A percentile compares a stretch with the other conserved stretches of the same genome.
phyloP scores from a whole-genome alignment of 2,113 vertebrate genomes.

The Globicephala melas region DNA sequence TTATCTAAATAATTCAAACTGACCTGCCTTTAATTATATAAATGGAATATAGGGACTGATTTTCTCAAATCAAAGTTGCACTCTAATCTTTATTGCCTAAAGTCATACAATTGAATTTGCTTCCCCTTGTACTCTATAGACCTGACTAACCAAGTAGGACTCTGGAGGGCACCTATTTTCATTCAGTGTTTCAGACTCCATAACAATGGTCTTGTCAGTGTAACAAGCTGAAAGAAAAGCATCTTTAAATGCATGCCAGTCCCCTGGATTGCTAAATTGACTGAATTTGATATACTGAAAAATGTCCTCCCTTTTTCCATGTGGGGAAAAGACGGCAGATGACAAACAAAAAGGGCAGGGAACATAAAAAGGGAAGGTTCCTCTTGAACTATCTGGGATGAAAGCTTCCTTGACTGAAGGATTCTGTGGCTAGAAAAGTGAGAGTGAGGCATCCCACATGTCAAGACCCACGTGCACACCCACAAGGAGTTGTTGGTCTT shows the following conservation, averaged over 20 bases:
- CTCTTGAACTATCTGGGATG: not conserved
- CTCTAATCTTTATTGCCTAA: not conserved
- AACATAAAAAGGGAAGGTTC: not conserved
- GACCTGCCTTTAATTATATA: not conserved
- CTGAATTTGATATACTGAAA: not conserved
- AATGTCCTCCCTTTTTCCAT: not conserved
- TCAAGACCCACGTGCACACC: accelerated
- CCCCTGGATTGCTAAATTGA: not conserved
- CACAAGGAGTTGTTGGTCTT: not conserved
- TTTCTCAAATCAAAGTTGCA: not conserved
- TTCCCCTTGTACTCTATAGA: not conserved
- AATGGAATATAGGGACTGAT: not conserved
- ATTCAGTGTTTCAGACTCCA: not conserved
- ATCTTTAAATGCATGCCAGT: not conserved
- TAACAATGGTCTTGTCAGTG: not conserved
- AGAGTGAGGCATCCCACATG: not conserved
- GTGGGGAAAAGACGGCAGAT: not conserved
- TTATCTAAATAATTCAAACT: not conserved
- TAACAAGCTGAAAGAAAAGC: not conserved
- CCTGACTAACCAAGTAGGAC: not conserved
- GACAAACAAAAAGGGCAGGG: not conserved
- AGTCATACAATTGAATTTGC: not conserved
- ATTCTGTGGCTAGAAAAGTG: not conserved
- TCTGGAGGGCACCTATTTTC: not conserved
- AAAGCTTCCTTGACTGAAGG: not conserved